Evolutionary conservation across 2,888 invertebrate genomes (phyloP), one percentile per base, ranked within the genome.

Genomic region (Apotomis turbidana): DNA sequence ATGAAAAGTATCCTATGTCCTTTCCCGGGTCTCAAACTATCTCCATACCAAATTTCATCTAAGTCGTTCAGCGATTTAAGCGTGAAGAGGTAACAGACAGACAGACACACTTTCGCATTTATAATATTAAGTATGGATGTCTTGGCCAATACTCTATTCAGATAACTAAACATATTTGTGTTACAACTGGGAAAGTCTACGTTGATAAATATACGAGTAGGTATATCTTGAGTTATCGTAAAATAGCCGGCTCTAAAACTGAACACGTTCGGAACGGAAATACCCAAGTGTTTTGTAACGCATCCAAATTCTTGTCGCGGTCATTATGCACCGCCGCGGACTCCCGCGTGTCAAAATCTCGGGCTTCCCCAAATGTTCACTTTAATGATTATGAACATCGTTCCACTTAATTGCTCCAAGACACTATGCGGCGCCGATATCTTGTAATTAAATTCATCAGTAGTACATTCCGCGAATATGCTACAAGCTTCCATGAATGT

Each of bases 311-410:
- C 1, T 46, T 6, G 44, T 4, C 54, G 27, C 41, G 27, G 41
- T 51, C 38, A 49, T 54, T 61, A 12, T 52, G 54, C 41, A 49
- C 60, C 36, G 63, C 41, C 58, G 58, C 44, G 63, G 38, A 4
- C 54, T 10, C 54, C 60, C 36, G 52, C 58, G 66, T 60, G 51
- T 71, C 60, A 67, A 57, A 67, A 60, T 46, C 44, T 44, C 51
- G 61, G 64, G n/a, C 51, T 68, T 68, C 55, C 71, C 71, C 67
- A 67, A 68, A 58, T 58, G 36, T 60, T 49, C 5, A 46, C n/a
- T 41, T 46, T 71, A 61, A 71, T 54, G 71, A 71, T 66, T 59
- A 71, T 71, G 58, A 66, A 15, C 54, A 60, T 54, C 66, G 59
- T 66, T 67, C 59, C 49, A 55, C 38, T 60, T 61, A 67, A 70